Base-by-base conservation (phyloP, 2,113 vertebrate species). In the Strix aluco region DNA sequence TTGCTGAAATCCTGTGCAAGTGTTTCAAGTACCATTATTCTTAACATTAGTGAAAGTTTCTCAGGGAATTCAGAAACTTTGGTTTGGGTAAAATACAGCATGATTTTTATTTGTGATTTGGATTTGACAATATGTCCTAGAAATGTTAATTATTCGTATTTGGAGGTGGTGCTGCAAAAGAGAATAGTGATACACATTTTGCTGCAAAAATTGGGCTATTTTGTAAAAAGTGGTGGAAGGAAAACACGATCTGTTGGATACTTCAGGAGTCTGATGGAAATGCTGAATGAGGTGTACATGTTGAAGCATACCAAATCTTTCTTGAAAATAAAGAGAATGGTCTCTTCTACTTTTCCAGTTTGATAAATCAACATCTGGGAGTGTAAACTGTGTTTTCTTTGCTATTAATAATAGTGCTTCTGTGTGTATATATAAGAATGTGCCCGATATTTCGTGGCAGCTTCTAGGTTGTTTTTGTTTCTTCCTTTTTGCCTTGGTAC, bases 361-460 rank as follows among this genome's bases (percentile, higher is more conserved):
- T 47, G 22, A 63, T 34, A 83, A 81, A 78, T 63, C 36, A 55
- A 21, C 9, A 11, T 92, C 51, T 89, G 8, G 32, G 40, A 70
- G 47, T 9, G 14, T 75, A 71, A 90, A 13, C n/a, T 72, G 7
- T 17, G 4, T 32, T 75, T 44, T 42, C 46, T 55, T 63, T 67
- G 40, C 4, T 23, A 15, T 86, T 69, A 69, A 52, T 9, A n/a
- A 1, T 3, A 20, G 15, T 11, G 5, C n/a, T 79, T 72, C 16
- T 6, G 0, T 27, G 34, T 63, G 26, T 25, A 5, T 46, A 6
- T 5, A 4, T 10, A 61, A 40, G 27, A 52, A 78, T 0, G 0
- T 65, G 17, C 8, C 5, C 3, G 30, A 2, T 38, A 44, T 75
- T 85, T 80, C 51, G 59, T 32, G 52, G n/a, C 7, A 85, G 25